Conservation (phyloP, 2,888 invertebrate genomes). For the Hydrotaea diabolus region DNA sequence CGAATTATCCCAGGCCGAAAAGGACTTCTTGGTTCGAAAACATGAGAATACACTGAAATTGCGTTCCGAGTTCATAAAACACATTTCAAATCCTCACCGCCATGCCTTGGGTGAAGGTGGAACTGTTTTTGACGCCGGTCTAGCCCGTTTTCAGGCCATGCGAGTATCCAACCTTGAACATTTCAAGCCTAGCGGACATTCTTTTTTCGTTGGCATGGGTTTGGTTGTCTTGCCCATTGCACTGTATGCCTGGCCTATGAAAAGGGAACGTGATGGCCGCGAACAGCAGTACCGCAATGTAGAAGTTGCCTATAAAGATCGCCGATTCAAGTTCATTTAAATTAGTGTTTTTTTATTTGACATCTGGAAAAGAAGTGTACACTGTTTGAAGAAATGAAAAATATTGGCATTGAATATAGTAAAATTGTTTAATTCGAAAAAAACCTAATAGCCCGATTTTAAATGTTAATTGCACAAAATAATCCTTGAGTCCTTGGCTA, state of each 20-base stretch:
- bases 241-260: conserved; percentile 82
- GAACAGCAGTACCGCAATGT: conserved; percentile 86
- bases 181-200: conserved; percentile 85
- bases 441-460: no score
- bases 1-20: conserved; percentile 73
- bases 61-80: conserved; percentile 87
- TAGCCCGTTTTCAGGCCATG: conserved; percentile 88
- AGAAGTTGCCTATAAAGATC: conserved; percentile 88
- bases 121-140: conserved; percentile 88
- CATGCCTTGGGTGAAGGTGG: conserved; percentile 86
- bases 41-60: conserved; percentile 77
- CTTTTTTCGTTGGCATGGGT: conserved; percentile 82
- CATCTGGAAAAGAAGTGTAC: neutral
- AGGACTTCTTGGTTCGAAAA: conserved; percentile 74
- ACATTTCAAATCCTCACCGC: conserved; percentile 86
- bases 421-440: conserved; percentile 59
- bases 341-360: conserved; percentile 48
- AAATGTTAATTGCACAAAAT: no score
- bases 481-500: no score
- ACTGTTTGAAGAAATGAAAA: conserved; percentile 15
- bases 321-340: conserved; percentile 86
- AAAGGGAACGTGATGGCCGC: conserved; percentile 81
- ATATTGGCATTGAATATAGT: conserved; percentile 56
- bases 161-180: conserved; percentile 84
- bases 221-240: conserved; percentile 83